phyloP scores from a whole-genome alignment of 2,888 invertebrate genomes.

The Cheilosia variabilis region DNA sequence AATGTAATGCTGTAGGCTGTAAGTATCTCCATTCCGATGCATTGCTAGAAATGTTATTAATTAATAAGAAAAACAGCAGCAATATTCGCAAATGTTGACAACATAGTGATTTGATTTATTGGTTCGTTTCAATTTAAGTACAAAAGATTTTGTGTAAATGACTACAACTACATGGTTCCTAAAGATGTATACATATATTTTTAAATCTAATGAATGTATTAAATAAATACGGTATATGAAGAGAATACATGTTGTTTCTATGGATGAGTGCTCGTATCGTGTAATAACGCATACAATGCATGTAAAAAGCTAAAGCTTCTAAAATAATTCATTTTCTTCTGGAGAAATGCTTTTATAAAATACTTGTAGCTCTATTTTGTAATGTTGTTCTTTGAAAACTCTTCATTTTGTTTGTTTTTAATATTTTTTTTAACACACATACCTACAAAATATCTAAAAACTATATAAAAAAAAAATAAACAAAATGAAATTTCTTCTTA shows the following conservation, averaged over 20 bases:
- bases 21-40: neutral
- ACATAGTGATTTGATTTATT: conserved; percentile 65
- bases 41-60: neutral
- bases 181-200: conserved; percentile 58
- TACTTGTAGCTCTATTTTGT: conserved; percentile 48
- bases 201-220: conserved; percentile 48
- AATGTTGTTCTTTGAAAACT: conserved; percentile 12
- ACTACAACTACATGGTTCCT: conserved; percentile 61
- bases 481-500: conserved; percentile 19
- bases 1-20: no score
- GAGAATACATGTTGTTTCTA: conserved; percentile 40
- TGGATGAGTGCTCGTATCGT: conserved; percentile 29
- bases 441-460: conserved; percentile 11
- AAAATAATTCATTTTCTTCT: conserved; percentile 57
- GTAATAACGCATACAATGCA: conserved; percentile 48
- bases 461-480: conserved; percentile 20
- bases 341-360: conserved; percentile 55
- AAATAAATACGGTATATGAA: conserved; percentile 68
- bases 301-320: conserved; percentile 73
- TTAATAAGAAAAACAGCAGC: conserved; percentile 7
- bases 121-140: conserved; percentile 69
- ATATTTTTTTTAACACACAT: neutral
- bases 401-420: neutral
- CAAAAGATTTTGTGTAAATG: conserved; percentile 73
- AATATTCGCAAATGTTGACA: conserved; percentile 19